Percentiles rank a stretch among this genome's conserved stretches.
These are phyloP conservation scores for Antennarius maculatus DNA, from an alignment of 2,797 vertebrate genomes.

Conservation along the genomic window DNA sequence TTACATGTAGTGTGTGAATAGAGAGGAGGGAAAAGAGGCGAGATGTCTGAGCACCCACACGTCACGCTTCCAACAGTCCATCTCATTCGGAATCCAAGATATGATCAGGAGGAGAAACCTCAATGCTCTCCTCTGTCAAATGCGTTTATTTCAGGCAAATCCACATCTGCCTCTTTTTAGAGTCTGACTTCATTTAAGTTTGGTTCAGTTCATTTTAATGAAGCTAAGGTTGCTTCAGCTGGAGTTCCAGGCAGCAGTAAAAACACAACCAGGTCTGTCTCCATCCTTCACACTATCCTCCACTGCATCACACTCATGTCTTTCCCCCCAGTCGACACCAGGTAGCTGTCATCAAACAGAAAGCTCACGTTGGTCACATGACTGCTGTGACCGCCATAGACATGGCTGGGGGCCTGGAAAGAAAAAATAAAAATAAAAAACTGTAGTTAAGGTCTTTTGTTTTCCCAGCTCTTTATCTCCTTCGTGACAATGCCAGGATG, in stretches of 20 bases:
- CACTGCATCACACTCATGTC: conserved; percentile 99
- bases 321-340: conserved; percentile 97
- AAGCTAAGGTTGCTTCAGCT: neutral
- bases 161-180: conserved; percentile 27
- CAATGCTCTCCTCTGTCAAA: conserved; percentile 38
- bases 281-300: conserved; percentile 86
- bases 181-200: conserved; percentile 49
- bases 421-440: neutral
- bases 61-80: conserved; percentile 32
- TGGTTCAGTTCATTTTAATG: conserved; percentile 43
- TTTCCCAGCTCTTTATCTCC: neutral
- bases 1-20: conserved; percentile 52
- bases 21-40: conserved; percentile 39
- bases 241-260: conserved; percentile 27
- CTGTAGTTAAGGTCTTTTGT: neutral
- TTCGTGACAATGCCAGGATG: neutral
- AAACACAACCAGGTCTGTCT: conserved; percentile 20
- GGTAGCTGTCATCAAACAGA: conserved; percentile 90
- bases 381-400: conserved; percentile 94
- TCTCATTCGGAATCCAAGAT: conserved; percentile 41
- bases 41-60: conserved; percentile 38
- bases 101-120: conserved; percentile 38
- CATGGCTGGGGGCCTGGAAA: conserved; percentile 91
- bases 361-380: conserved; percentile 98
- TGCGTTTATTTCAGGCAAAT: conserved; percentile 48